Base-by-base conservation (phyloP, 2,797 vertebrate species). In the Lithobates pipiens region DNA sequence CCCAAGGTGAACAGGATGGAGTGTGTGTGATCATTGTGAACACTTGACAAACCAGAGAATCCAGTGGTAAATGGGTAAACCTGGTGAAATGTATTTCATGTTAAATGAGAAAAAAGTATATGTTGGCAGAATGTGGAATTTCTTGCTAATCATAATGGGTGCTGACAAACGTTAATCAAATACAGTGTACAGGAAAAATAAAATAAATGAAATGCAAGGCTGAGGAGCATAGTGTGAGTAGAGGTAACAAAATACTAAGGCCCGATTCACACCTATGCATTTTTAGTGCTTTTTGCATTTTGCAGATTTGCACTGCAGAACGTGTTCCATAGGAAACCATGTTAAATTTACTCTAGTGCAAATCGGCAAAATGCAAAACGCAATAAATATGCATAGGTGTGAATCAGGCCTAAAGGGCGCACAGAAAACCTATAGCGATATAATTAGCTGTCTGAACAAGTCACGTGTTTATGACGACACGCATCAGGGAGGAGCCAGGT, bases 1-100 rank as follows among this genome's bases (percentile, higher is more conserved):
- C 61, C 50, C 39, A 39, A 15, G 68, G 76, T 79, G 39, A 85
- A 29, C 27, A 74, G 29, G 8, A 27, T 63, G 50, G 23, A 57
- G 21, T 21, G 44, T 10, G 18, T 54, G 67, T 54, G 44, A 71
- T 70, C 78, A 71, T 27, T n/a, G 69, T 34, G 69, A 71, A 36
- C 7, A 39, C 10, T 71, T 71, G 21, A 71, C 46, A 34, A 57
- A 21, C 29, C 54, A 15, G 71, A 36, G 46, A 39, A 39, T 9
- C 39, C 1, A 0, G 39, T 32, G 61, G 13, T 36, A 50, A 27
- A 80, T 57, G 21, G 29, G 78, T 61, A 57, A 71, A 69, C 10
- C 16, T 50, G 21, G 27, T 23, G 34, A 10, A 69, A 29, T 32
- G n/a, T 23, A 23, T 79, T 79, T 15, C 4, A 36, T 68, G 57